A percentile compares a stretch with the other conserved stretches of the same genome.
Evolutionary conservation across 2,888 invertebrate species (phyloP).

Genomic region (Stenotaenia linearis): DNA sequence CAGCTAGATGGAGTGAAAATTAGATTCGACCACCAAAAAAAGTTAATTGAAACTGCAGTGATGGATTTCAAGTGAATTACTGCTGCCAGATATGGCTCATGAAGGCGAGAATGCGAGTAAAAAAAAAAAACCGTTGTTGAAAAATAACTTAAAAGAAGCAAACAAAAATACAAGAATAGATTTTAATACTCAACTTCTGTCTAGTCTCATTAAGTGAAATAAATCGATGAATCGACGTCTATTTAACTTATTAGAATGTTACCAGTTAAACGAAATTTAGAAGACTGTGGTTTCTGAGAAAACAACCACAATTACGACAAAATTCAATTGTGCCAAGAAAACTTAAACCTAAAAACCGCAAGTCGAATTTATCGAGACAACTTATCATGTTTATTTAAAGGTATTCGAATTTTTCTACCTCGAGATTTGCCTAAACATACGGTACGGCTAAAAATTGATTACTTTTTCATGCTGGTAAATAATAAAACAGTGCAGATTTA

Average conservation of each 20-base stretch:
- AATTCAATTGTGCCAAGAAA: conserved; percentile 7
- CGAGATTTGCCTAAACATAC: background rate
- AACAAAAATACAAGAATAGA: background rate
- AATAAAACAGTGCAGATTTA: background rate
- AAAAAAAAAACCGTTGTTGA: background rate
- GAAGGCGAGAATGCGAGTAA: background rate
- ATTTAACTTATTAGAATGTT: too few species aligned
- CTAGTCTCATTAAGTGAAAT: too few species aligned
- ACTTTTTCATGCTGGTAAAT: background rate
- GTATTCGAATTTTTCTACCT: background rate
- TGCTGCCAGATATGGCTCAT: conserved; percentile 8
- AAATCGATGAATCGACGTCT: too few species aligned
- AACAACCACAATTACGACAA: background rate
- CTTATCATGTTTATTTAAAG: background rate
- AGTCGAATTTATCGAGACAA: background rate
- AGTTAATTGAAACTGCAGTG: conserved; percentile 26
- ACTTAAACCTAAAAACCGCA: background rate
- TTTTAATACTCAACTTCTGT: background rate
- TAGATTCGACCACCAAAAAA: conserved; percentile 17
- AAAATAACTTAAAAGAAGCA: background rate
- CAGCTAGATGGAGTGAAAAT: conserved; percentile 17
- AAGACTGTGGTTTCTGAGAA: background rate
- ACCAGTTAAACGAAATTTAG: background rate
- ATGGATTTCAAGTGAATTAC: conserved; percentile 18
- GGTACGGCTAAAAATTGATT: background rate